Evolutionary conservation across 1,140 invertebrate species (phyloP).

Genomic region (Drosophila sproati): DNA sequence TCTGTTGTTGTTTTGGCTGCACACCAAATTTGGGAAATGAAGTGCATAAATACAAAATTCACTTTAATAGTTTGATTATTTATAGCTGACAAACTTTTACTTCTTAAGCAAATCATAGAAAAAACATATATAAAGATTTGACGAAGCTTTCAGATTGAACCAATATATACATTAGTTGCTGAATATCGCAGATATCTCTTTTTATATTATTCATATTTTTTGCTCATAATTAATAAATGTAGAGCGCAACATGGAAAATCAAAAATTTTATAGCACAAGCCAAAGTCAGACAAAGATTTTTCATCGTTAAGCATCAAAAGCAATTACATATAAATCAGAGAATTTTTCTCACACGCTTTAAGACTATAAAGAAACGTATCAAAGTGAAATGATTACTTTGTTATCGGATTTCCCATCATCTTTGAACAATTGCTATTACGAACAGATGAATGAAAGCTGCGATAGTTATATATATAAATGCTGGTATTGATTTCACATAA

Average conservation of each 20-base stretch:
- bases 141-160: too few relatives aligned
- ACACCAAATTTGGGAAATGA: too few relatives aligned
- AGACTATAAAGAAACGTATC: conserved; percentile 20
- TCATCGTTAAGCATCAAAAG: not conserved
- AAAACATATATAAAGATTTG: too few relatives aligned
- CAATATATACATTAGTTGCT: too few relatives aligned
- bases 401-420: conserved; percentile 33
- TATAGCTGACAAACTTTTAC: too few relatives aligned
- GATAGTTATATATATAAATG: conserved; percentile 48
- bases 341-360: conserved; percentile 12
- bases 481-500: conserved; percentile 76
- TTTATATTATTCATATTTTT: too few relatives aligned
- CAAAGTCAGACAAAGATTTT: not conserved
- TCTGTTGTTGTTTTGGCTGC: too few relatives aligned
- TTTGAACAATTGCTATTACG: conserved; percentile 29
- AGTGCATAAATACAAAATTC: too few relatives aligned
- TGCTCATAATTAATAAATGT: not conserved
- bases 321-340: not conserved
- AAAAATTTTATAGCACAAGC: not conserved
- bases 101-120: too few relatives aligned
- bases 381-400: conserved; percentile 12
- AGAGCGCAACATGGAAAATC: too few relatives aligned
- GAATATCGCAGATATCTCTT: too few relatives aligned
- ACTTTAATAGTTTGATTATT: too few relatives aligned
- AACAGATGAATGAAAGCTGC: conserved; percentile 30